phyloP scores from a whole-genome alignment of 2,113 vertebrate species.

The Sturnira hondurensis region DNA sequence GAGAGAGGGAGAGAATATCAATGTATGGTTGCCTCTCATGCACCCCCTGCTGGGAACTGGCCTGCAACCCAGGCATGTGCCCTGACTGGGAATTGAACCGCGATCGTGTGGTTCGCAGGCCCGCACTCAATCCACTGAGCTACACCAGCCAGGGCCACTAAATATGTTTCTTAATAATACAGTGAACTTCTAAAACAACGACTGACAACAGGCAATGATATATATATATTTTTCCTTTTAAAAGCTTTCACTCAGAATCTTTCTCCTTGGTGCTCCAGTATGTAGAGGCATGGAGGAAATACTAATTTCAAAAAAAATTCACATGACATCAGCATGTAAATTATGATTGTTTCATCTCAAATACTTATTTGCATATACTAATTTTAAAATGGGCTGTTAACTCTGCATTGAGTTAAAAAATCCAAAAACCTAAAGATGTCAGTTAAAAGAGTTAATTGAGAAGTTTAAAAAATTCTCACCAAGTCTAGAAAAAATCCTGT shows the following conservation, averaged over 20 bases:
- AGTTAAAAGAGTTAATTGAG: constrained; percentile 57
- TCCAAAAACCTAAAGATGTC: constrained; percentile 37
- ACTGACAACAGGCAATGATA: neutral
- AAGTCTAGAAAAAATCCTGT: constrained; percentile 58
- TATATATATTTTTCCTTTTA: neutral
- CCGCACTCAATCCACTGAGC: too few species aligned
- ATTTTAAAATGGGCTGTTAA: constrained; percentile 67
- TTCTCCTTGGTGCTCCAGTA: neutral
- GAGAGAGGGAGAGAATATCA: too few species aligned
- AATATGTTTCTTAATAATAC: constrained; percentile 17
- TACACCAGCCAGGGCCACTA: too few species aligned
- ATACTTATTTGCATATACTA: constrained; percentile 65
- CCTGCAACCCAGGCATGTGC: too few species aligned
- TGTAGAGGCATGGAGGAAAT: neutral
- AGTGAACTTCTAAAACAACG: constrained; percentile 5
- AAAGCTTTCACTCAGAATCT: neutral
- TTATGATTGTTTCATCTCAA: constrained; percentile 53
- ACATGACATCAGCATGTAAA: constrained; percentile 61
- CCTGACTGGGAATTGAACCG: too few species aligned
- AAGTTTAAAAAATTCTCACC: constrained; percentile 47
- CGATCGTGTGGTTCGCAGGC: too few species aligned
- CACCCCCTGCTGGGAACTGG: too few species aligned
- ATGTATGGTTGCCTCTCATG: too few species aligned
- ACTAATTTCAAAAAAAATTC: constrained; percentile 39
- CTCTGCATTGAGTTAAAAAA: constrained; percentile 43